Evolutionary conservation across 2,797 vertebrate species (phyloP), one percentile per base, ranked within the genome.

Genomic region (Rhynchotus rufescens): DNA sequence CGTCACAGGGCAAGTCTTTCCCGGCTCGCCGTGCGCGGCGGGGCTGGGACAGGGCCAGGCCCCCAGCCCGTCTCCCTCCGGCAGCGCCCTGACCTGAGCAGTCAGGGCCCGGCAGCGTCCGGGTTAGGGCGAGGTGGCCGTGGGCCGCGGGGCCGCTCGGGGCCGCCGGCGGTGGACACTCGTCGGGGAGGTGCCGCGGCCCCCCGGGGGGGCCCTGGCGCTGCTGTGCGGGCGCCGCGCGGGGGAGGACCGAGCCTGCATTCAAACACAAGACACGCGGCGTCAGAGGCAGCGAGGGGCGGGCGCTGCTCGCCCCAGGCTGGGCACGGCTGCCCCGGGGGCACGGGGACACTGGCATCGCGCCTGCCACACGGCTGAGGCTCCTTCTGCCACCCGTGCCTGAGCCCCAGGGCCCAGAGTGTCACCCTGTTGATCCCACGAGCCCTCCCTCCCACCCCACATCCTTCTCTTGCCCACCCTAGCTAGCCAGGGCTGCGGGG

Each of bases 241-340:
- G 98, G 92, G 98, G 98, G 20, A 99, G 97, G 91, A 98, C 97
- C 97, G 98, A 98, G 97, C 98, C 98, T 98, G 97, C 87, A 97
- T 97, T 97, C 93, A 92, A 96, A 96, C 96, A 94, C 97, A 97
- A 97, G 95, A 96, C 89, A 92, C 36, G 47, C 0, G 56, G 75
- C 93, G 88, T 96, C 92, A 96, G 88, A 91, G 52, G 54, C 47
- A 52, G 52, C 7, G 6, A 3, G 34, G 64, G 21, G 17, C 47
- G 12, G 23, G 49, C 23, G 12, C 23, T 23, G 23, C 22, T 51
- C 49, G 19, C 51, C 67, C 38, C 23, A 28, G 11, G 38, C 17
- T 25, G 30, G 26, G 26, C n/a, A 26, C 12, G 34, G 34, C 19
- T 6, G 19, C n/a, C 45, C 17, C 26, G 25, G 5, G 51, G 51